Conservation (phyloP, 2,888 invertebrate genomes). For the Portevinia maculata region DNA sequence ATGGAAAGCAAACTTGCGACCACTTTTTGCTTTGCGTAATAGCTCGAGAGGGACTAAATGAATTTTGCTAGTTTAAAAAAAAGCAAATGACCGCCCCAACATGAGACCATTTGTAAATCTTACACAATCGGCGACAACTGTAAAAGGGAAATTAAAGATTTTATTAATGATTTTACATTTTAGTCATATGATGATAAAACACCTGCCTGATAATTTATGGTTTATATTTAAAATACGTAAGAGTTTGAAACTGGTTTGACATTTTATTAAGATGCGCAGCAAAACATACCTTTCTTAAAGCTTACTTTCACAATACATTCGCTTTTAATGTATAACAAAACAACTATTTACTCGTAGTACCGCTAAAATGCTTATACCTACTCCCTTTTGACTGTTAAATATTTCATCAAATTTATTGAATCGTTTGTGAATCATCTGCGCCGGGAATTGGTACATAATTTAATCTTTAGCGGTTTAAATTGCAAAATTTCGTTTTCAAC, state of each 20-base stretch:
- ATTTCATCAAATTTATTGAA: not conserved
- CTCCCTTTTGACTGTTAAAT: slow-evolving; percentile 8
- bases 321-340: too few relatives aligned
- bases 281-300: not conserved
- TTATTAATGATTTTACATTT: not conserved
- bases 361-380: not conserved
- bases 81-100: not conserved
- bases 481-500: slow-evolving; percentile 28
- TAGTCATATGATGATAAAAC: not conserved
- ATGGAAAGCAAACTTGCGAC: too few relatives aligned
- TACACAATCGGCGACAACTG: not conserved
- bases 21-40: too few relatives aligned
- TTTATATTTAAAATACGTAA: not conserved
- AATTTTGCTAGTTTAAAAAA: not conserved
- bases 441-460: slow-evolving; percentile 7
- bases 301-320: too few relatives aligned
- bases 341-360: too few relatives aligned
- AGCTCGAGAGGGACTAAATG: not conserved
- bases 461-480: slow-evolving; percentile 7
- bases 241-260: not conserved
- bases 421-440: not conserved
- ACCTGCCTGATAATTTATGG: too few relatives aligned
- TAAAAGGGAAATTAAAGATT: not conserved
- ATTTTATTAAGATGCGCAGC: not conserved
- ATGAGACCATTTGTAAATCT: not conserved